Conservation (phyloP, 2,113 vertebrate species). For the Misgurnus mizolepis region DNA sequence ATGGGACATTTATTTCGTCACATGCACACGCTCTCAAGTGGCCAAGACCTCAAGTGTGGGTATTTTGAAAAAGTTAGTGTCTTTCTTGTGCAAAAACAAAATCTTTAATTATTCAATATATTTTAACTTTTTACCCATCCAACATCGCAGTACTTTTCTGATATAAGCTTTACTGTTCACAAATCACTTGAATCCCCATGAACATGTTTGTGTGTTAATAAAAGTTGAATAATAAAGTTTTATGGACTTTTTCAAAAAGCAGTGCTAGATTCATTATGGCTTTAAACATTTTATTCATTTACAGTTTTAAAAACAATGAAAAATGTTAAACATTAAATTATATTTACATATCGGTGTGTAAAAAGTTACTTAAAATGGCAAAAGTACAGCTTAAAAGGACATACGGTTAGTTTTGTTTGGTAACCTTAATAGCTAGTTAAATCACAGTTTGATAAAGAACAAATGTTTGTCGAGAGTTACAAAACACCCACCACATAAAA, state of each 20-base stretch:
- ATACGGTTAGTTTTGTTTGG: not conserved
- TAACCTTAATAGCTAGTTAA: not conserved
- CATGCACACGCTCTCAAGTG: too few species aligned
- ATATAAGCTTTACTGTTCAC: too few species aligned
- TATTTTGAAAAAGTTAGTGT: too few species aligned
- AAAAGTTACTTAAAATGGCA: not conserved
- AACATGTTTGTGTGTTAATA: not conserved
- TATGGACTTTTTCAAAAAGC: not conserved
- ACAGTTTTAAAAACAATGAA: conserved; percentile 2
- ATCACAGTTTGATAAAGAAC: conserved; percentile 14
- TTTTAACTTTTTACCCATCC: too few species aligned
- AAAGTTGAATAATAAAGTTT: not conserved
- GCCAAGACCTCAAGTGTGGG: too few species aligned
- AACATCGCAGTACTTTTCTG: too few species aligned
- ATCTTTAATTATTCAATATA: too few species aligned
- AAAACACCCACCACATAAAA: not conserved
- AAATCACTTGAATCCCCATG: too few species aligned
- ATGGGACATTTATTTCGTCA: too few species aligned
- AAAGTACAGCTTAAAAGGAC: conserved; percentile 26
- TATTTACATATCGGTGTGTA: conserved; percentile 25
- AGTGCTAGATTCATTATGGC: not conserved
- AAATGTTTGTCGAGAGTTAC: not conserved
- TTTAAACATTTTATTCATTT: conserved; percentile 5
- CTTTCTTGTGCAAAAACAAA: too few species aligned
- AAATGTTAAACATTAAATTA: conserved; percentile 5